phyloP scores from a whole-genome alignment of 2,888 invertebrate species.

The Ectemnius cavifrons region DNA sequence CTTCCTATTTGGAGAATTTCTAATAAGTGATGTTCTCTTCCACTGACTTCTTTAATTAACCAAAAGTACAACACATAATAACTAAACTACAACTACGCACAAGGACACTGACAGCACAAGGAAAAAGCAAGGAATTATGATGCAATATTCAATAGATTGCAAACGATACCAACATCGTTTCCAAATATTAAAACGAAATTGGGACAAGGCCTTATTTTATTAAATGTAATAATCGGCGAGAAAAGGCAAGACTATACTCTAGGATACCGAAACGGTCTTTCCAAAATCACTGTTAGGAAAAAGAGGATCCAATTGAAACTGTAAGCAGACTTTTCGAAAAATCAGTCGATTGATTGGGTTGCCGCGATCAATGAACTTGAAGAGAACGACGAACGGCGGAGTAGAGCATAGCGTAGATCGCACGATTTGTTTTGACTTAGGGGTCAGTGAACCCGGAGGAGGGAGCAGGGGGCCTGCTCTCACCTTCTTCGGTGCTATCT shows the following conservation, averaged over 20 bases:
- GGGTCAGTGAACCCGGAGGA: conserved; percentile 72
- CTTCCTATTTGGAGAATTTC: conserved; percentile 61
- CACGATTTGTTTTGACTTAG: conserved; percentile 73
- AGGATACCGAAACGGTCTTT: too few relatives aligned
- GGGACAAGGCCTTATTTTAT: too few relatives aligned
- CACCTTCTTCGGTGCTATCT: conserved; percentile 77
- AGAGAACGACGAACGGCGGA: not conserved
- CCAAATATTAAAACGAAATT: too few relatives aligned
- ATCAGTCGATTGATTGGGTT: too few relatives aligned
- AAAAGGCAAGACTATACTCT: too few relatives aligned
- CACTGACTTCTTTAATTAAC: too few relatives aligned
- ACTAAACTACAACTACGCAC: conserved; percentile 5
- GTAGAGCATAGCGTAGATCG: not conserved
- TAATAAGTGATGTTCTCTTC: too few relatives aligned
- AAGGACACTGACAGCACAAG: not conserved
- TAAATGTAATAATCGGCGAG: too few relatives aligned
- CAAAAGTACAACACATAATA: conserved; percentile 5
- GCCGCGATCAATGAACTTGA: not conserved
- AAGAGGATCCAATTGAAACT: too few relatives aligned
- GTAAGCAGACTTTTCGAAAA: too few relatives aligned
- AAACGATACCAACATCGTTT: too few relatives aligned
- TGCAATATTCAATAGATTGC: not conserved
- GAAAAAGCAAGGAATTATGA: not conserved
- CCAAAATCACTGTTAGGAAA: too few relatives aligned
- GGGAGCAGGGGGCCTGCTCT: conserved; percentile 29